These are phyloP conservation scores for Crotalus tigris DNA, from an alignment of 2,113 vertebrate species.

Conservation along the genomic window DNA sequence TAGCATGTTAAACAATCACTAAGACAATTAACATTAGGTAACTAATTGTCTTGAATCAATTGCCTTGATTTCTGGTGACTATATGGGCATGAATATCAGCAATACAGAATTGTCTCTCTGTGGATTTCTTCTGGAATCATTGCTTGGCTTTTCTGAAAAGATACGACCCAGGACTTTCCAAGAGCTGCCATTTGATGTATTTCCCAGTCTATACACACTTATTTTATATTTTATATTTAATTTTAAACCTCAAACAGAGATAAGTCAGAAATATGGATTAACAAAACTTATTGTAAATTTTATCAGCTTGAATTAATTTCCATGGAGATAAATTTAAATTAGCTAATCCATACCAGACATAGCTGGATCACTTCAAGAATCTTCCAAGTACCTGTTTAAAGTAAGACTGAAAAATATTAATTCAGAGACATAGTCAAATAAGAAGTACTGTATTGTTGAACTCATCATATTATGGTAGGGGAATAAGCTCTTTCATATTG, in stretches of 20 bases:
- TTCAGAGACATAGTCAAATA: not conserved
- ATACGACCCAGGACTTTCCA: not conserved
- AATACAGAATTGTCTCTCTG: no score
- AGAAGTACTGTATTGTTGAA: not conserved
- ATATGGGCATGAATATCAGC: no score
- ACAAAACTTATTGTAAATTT: not conserved
- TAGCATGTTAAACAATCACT: not conserved
- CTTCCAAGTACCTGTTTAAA: not conserved
- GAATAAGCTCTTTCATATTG: not conserved
- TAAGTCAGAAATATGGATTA: not conserved
- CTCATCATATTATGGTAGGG: not conserved
- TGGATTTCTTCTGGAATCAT: no score
- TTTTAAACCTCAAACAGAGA: not conserved
- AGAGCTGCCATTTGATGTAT: not conserved
- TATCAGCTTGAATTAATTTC: not conserved
- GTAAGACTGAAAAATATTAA: not conserved
- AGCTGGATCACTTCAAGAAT: not conserved
- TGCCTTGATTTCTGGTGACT: no score
- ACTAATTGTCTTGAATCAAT: no score
- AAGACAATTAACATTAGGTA: not conserved
- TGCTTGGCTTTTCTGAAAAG: no score
- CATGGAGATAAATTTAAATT: not conserved
- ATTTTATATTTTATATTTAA: not conserved
- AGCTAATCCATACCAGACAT: not conserved
- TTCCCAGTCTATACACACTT: not conserved